These are phyloP conservation scores for Chitala chitala DNA, from an alignment of 2,113 vertebrate genomes.

Conservation along the genomic window DNA sequence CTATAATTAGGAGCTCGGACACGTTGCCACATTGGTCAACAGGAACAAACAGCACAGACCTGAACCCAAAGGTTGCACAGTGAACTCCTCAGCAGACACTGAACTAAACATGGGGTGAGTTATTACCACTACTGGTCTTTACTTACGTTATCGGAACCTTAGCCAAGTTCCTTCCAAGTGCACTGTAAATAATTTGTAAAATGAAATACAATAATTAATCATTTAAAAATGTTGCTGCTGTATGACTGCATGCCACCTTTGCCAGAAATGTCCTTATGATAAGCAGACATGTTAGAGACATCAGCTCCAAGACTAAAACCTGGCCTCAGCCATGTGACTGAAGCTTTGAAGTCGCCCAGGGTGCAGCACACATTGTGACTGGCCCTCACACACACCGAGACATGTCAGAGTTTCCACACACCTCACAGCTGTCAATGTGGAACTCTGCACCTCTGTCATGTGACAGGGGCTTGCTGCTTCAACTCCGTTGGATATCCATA, in stretches of 20 bases:
- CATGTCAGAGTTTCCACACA: too few species aligned
- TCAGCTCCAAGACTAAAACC: too few species aligned
- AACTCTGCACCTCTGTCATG: conserved; percentile 66
- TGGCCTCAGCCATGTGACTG: too few species aligned
- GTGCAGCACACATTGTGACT: too few species aligned
- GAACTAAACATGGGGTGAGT: not conserved
- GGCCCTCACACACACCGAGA: too few species aligned
- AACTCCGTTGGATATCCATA: conserved; percentile 55
- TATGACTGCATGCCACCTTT: not conserved
- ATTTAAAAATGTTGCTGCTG: conserved; percentile 54
- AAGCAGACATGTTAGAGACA: not conserved
- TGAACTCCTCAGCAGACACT: not conserved
- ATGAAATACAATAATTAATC: too few species aligned
- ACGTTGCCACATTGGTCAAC: not conserved
- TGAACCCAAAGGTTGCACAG: not conserved
- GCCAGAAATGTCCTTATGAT: not conserved
- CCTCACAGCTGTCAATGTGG: conserved; percentile 66
- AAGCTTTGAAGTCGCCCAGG: too few species aligned
- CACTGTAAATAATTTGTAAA: too few species aligned
- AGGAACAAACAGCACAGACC: not conserved
- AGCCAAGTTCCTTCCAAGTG: too few species aligned
- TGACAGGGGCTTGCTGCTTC: conserved; percentile 68
- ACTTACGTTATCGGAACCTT: too few species aligned
- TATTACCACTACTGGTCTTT: too few species aligned
- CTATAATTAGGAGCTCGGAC: not conserved